These are phyloP conservation scores for Balaeniceps rex DNA, from an alignment of 2,113 vertebrate species.

Conservation along the genomic window DNA sequence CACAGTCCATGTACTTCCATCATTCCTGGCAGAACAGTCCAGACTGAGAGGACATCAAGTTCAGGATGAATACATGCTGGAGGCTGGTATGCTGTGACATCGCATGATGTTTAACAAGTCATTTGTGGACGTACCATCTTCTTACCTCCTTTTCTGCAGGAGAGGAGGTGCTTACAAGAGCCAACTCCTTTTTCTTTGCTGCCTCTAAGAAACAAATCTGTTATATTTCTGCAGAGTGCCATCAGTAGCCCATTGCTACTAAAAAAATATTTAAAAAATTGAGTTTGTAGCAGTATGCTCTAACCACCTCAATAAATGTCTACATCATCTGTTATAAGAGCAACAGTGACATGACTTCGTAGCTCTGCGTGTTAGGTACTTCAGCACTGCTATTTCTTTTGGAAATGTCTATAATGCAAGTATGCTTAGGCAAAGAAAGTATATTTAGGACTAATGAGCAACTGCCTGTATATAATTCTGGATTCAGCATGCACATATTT, in stretches of 20 bases:
- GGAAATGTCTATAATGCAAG: conserved; percentile 4
- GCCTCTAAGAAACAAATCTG: neutral
- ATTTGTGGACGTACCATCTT: neutral
- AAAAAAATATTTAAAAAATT: neutral
- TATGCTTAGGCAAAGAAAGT: neutral
- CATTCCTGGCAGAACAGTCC: neutral
- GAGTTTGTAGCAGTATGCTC: neutral
- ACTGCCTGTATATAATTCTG: conserved; percentile 15
- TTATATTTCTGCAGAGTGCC: neutral
- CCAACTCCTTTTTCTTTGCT: neutral
- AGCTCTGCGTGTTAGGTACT: neutral
- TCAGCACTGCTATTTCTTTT: neutral
- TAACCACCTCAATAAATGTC: neutral
- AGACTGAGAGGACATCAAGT: neutral
- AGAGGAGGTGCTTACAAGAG: neutral
- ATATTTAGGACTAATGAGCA: conserved; percentile 25
- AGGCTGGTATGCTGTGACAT: neutral
- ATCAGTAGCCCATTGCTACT: neutral
- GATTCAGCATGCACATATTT: conserved; percentile 20
- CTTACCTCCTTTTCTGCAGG: neutral
- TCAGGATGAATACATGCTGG: neutral
- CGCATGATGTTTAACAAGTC: neutral
- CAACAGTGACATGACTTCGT: neutral
- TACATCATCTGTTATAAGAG: neutral
- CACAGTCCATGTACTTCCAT: neutral